These are phyloP conservation scores for Hermaeophaga mercurialis DNA, from an alignment of 2,888 invertebrate genomes.

Conservation along the genomic window DNA sequence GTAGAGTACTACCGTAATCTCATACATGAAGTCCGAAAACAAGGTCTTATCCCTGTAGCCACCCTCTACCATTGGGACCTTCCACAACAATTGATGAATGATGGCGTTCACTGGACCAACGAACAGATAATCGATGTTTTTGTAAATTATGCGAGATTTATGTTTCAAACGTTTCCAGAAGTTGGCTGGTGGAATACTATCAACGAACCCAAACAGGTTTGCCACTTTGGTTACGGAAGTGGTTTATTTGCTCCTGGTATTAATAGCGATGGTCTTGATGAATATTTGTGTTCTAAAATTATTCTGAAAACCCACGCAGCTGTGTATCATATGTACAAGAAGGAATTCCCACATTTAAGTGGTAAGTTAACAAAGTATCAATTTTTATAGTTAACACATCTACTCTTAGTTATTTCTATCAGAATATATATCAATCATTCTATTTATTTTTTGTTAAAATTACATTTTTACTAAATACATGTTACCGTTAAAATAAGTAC, in stretches of 20 bases:
- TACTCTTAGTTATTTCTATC: not conserved
- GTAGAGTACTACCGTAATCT: conserved; percentile 39
- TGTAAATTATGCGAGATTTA: no score
- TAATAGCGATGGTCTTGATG: conserved; percentile 57
- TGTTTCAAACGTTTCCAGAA: no score
- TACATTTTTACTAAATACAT: no score
- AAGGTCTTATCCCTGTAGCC: conserved; percentile 27
- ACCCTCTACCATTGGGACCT: conserved; percentile 36
- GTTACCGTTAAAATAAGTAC: no score
- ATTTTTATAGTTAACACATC: not conserved
- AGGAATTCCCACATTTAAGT: conserved; percentile 59
- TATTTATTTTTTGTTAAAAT: no score
- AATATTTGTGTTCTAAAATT: conserved; percentile 68
- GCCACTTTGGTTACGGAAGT: conserved; percentile 48
- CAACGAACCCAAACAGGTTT: conserved; percentile 58
- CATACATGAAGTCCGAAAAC: conserved; percentile 24
- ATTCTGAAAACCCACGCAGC: conserved; percentile 68
- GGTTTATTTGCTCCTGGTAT: conserved; percentile 49
- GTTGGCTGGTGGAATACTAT: conserved; percentile 61
- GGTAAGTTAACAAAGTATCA: conserved; percentile 23
- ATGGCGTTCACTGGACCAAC: no score
- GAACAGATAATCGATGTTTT: no score
- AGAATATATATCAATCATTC: no score
- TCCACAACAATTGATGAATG: no score
- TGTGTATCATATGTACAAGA: conserved; percentile 66